Base-by-base conservation (phyloP, 2,888 invertebrate species). In the Mycalesis mineus region DNA sequence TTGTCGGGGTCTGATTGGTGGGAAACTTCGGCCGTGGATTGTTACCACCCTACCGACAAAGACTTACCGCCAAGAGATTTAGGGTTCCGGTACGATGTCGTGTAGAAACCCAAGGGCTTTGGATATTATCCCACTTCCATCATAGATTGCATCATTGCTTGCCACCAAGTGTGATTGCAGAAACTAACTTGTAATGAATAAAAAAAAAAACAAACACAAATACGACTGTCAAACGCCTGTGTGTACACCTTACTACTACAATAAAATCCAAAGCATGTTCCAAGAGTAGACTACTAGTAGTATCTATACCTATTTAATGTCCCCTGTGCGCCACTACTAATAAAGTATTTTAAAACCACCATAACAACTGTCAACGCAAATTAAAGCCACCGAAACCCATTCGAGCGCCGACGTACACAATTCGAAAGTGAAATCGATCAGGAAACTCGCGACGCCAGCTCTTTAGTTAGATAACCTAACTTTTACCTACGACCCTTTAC, bases 391-490 rank as follows among this genome's bases (percentile, higher is more conserved):
- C 9, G 7, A 48, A 48, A 29, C 13, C 17, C 13, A 7, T 49
- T 39, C 49, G 39, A 22, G 49, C 49, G 11, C 11, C 36, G 11
- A 36, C 36, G 44, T n/a, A n/a, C n/a, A 45, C 50, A 54, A 50
- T 54, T 22, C 54, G 55, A 61, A 58, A 56, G 61, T 61, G 61
- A 61, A 61, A 61, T 50, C 52, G 15, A 49, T 31, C 29, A 44
- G 52, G 55, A 51, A 58, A 36, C 40, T 22, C 13, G 31, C 44
- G 36, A n/a, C 22, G 13, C 22, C 39, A 52, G 42, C 39, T 39
- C 52, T 57, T 45, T n/a, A 31, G 28, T 52, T 47, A 50, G 39
- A 39, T 50, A 50, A 50, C 50, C 50, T 29, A 39, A 37, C 48
- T 48, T 37, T 50, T 50, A 50, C 50, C 39, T 40, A n/a, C 3